Evolutionary conservation across 2,888 invertebrate species (phyloP).

Genomic region (Erpobdella octoculata): DNA sequence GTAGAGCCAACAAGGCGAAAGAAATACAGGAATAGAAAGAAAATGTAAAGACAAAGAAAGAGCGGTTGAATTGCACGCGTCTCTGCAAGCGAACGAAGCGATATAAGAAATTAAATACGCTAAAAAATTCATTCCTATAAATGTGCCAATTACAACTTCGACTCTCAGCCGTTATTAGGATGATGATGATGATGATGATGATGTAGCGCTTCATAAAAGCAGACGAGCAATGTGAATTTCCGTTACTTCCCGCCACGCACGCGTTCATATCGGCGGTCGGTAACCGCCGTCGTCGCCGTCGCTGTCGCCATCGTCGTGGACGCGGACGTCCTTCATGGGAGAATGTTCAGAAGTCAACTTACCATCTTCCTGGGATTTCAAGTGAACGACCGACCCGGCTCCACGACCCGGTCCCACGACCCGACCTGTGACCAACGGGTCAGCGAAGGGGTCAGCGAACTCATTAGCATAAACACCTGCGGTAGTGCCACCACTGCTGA

Average conservation of each 20-base stretch:
- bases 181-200: no score
- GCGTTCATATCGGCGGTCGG: no score
- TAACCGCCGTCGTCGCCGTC: not conserved
- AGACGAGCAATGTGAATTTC: not conserved
- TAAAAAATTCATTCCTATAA: no score
- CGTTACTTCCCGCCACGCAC: not conserved
- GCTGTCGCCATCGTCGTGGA: not conserved
- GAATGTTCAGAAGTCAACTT: not conserved
- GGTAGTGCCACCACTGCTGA: not conserved
- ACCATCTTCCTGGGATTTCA: not conserved
- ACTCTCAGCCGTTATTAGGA: no score
- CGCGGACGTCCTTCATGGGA: not conserved
- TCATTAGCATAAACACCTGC: not conserved
- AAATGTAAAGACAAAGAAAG: no score
- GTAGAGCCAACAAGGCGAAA: no score
- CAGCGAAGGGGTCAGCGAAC: not conserved
- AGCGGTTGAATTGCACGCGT: no score
- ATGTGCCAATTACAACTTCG: no score
- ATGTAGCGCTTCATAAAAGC: no score
- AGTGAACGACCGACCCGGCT: not conserved
- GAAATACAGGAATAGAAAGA: no score
- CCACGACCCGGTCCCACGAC: not conserved
- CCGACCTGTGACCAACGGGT: not conserved
- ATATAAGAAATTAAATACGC: no score
- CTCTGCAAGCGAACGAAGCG: no score